Conservation (phyloP, 64 coral and sea anemone genomes). For the Stichodactyla mertensii region DNA sequence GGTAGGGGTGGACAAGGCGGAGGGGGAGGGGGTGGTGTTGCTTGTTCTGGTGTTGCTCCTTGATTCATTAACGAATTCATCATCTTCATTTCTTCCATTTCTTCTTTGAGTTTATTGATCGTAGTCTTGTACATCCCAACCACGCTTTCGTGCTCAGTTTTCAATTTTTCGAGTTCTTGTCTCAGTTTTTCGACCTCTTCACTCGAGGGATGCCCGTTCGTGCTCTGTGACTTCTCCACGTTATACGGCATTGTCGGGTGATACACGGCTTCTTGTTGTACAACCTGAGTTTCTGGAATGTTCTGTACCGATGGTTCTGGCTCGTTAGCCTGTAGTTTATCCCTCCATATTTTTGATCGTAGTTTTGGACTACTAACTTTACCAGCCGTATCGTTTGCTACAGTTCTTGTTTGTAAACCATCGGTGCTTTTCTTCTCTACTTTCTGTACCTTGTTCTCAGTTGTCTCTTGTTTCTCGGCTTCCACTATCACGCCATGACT, state of each 20-base stretch:
- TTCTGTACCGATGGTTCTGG: neutral
- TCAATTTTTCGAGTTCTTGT: constrained; percentile 63
- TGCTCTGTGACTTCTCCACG: neutral
- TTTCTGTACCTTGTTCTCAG: neutral
- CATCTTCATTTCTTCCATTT: constrained; percentile 58
- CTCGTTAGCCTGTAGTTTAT: neutral
- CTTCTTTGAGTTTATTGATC: constrained; percentile 59
- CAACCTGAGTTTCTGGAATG: neutral
- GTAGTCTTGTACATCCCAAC: constrained; percentile 64
- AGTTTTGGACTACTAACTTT: neutral
- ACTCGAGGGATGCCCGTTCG: neutral
- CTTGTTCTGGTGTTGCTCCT: constrained; percentile 8
- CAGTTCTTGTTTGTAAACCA: neutral
- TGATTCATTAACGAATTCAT: neutral
- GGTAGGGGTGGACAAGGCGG: constrained; percentile 50
- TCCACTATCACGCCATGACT: neutral
- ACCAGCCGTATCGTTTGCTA: neutral
- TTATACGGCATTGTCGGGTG: constrained; percentile 26
- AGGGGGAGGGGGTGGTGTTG: constrained; percentile 15
- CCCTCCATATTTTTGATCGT: neutral
- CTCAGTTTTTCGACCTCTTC: constrained; percentile 40
- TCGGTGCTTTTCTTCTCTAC: neutral
- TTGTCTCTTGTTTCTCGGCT: neutral
- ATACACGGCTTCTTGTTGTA: neutral
- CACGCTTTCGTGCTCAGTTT: constrained; percentile 49